Conservation (phyloP, 2,113 vertebrate genomes). For the Solenodon paradoxus region DNA sequence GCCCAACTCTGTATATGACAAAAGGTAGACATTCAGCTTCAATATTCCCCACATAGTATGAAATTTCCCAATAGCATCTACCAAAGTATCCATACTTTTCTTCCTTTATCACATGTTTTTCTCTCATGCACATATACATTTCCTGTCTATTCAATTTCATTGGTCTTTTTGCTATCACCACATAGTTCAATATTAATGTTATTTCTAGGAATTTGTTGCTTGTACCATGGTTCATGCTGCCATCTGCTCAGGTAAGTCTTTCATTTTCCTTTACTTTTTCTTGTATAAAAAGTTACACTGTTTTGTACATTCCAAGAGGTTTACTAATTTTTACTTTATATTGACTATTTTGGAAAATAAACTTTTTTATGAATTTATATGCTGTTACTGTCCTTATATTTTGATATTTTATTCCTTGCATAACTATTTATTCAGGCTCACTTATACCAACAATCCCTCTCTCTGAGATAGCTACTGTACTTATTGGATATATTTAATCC, state of each 20-base stretch:
- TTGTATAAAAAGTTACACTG: neutral
- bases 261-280: neutral
- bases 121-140: neutral
- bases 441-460: neutral
- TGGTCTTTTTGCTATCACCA: neutral
- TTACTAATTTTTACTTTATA: neutral
- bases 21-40: neutral
- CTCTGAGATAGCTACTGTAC: neutral
- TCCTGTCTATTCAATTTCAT: neutral
- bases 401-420: too few species aligned
- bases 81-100: neutral
- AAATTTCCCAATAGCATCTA: neutral
- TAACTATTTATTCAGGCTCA: neutral
- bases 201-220: neutral
- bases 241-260: neutral
- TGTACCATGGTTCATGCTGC: neutral
- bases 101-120: neutral
- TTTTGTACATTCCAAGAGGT: neutral
- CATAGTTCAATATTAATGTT: neutral
- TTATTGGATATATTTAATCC: neutral
- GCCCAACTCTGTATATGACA: neutral
- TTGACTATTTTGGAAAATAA: too few species aligned
- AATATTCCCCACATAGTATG: neutral
- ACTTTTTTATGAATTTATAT: neutral
- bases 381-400: neutral